Conservation (phyloP, 2,888 invertebrate species). For the Megaustenia siamemsis region DNA sequence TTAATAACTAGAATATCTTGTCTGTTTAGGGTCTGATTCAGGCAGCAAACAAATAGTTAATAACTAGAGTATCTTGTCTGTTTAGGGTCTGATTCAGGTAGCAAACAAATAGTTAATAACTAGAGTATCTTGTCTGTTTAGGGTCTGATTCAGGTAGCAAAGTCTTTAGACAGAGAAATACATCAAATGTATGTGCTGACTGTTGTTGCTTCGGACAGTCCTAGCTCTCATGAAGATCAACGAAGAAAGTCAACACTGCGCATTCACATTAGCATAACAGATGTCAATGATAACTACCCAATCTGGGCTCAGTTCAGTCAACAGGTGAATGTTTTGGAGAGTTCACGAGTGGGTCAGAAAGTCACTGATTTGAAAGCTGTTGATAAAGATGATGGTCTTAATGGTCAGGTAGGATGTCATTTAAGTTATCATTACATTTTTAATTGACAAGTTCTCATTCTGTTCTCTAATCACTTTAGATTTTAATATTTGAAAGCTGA, state of each 20-base stretch:
- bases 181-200: slow-evolving; percentile 86
- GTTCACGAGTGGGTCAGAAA: slow-evolving; percentile 55
- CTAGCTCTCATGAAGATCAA: slow-evolving; percentile 78
- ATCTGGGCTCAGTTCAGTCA: slow-evolving; percentile 79
- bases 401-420: slow-evolving; percentile 60
- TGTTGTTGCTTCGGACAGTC: slow-evolving; percentile 88
- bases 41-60: no score
- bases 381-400: slow-evolving; percentile 67
- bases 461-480: no score
- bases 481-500: slow-evolving; percentile 66
- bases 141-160: slow-evolving; percentile 66
- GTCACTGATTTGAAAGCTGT: slow-evolving; percentile 66
- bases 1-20: no score
- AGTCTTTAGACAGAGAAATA: slow-evolving; percentile 85
- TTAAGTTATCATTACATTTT: no score
- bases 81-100: no score
- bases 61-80: no score
- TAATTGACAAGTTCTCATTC: no score
- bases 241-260: slow-evolving; percentile 63
- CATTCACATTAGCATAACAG: slow-evolving; percentile 86
- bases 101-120: no score
- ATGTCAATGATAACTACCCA: slow-evolving; percentile 96
- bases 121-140: slow-evolving; percentile 57
- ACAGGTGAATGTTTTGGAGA: slow-evolving; percentile 75
- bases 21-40: no score